A percentile compares a stretch with the other conserved stretches of the same genome.
Conservation (phyloP, 2,888 invertebrate species). For the Unio delphinus region DNA sequence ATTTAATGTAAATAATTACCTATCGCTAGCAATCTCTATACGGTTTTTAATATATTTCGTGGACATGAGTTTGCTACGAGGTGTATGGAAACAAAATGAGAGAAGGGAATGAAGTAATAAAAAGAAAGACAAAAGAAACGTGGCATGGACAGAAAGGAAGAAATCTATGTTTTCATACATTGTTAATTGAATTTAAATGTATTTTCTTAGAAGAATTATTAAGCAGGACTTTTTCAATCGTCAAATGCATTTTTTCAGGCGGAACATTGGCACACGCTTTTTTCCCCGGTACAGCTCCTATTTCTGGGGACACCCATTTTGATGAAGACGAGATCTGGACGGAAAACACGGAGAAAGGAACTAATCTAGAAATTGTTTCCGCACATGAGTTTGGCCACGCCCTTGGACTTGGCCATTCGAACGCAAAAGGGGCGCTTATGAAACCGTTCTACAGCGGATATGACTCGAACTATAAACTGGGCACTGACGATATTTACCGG, state of each 20-base stretch:
- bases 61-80: too few species aligned
- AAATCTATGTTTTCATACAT: too few species aligned
- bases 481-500: conserved; percentile 63
- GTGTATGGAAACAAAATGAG: too few species aligned
- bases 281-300: conserved; percentile 61
- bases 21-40: too few species aligned
- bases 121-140: too few species aligned
- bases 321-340: conserved; percentile 70
- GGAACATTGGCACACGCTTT: conserved; percentile 69
- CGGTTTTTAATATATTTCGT: too few species aligned
- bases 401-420: conserved; percentile 69
- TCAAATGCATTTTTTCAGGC: conserved; percentile 34
- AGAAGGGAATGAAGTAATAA: too few species aligned
- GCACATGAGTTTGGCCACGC: conserved; percentile 71
- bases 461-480: conserved; percentile 61
- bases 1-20: too few species aligned
- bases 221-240: not conserved
- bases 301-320: conserved; percentile 68
- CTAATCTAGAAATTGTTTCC: conserved; percentile 66
- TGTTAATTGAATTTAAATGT: too few species aligned
- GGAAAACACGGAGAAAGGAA: conserved; percentile 45
- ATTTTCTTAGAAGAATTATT: too few species aligned
- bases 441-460: conserved; percentile 68
- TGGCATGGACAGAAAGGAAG: too few species aligned
- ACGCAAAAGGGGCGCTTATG: conserved; percentile 64